phyloP scores from a whole-genome alignment of 2,113 vertebrate species.

The Epinephelus moara region DNA sequence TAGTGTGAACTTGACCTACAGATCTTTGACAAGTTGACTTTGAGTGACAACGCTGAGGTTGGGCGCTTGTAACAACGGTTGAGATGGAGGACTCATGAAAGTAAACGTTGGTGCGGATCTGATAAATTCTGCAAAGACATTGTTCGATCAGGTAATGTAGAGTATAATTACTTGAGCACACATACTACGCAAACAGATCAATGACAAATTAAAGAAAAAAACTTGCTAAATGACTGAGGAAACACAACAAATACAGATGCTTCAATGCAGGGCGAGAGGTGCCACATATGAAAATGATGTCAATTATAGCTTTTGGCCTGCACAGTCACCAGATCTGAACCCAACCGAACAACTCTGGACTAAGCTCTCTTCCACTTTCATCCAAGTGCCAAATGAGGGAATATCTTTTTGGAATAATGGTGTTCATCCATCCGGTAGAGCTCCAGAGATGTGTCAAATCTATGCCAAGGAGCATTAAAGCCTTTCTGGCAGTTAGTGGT shows the following conservation, averaged over 20 bases:
- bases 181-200: not conserved
- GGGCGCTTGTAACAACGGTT: not conserved
- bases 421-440: not conserved
- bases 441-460: not conserved
- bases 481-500: slow-evolving; percentile 4
- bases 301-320: not conserved
- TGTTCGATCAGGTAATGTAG: not conserved
- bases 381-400: not conserved
- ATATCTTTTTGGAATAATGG: not conserved
- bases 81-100: not conserved
- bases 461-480: not conserved
- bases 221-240: no score
- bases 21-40: slow-evolving; percentile 23
- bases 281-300: not conserved
- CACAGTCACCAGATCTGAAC: not conserved
- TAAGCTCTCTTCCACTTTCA: not conserved
- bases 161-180: not conserved
- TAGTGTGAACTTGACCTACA: not conserved
- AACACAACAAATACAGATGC: not conserved
- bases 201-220: not conserved
- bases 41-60: slow-evolving; percentile 5
- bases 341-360: not conserved
- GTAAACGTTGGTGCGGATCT: not conserved
- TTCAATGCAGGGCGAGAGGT: not conserved
- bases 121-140: not conserved